These are phyloP conservation scores for Petaurus breviceps DNA, from an alignment of 2,113 vertebrate species.

Conservation along the genomic window DNA sequence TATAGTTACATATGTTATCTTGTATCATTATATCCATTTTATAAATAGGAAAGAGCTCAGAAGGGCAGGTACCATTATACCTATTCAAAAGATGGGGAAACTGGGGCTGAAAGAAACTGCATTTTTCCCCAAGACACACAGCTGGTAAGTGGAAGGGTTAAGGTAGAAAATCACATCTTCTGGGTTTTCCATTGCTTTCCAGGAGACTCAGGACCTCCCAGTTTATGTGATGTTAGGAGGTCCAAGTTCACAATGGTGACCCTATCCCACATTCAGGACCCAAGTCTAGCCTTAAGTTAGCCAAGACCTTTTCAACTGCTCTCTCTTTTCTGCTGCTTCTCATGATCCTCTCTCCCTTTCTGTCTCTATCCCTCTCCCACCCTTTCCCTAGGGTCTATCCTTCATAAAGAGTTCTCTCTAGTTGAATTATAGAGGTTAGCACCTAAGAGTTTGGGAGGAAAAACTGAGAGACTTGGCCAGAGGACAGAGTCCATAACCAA, in stretches of 20 bases:
- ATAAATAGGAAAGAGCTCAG: background rate
- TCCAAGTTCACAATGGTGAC: background rate
- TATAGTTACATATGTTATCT: background rate
- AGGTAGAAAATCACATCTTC: background rate
- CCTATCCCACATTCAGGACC: background rate
- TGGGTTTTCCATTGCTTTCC: background rate
- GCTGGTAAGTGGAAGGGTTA: background rate
- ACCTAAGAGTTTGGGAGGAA: background rate
- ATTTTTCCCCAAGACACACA: background rate
- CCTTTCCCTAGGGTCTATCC: background rate
- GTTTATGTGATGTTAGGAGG: background rate
- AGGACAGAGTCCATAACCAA: background rate
- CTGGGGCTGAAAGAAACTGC: background rate
- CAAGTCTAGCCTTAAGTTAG: background rate
- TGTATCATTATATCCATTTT: background rate
- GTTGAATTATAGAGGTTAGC: background rate
- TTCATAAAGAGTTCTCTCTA: background rate
- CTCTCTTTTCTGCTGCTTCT: background rate
- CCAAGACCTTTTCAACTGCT: background rate
- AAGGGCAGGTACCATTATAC: background rate
- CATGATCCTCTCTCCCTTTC: background rate
- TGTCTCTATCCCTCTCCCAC: background rate
- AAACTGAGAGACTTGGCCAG: background rate
- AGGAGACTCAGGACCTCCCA: background rate
- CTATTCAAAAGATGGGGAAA: background rate